Conservation (phyloP, 2,888 invertebrate genomes). For the Agrochola litura region DNA sequence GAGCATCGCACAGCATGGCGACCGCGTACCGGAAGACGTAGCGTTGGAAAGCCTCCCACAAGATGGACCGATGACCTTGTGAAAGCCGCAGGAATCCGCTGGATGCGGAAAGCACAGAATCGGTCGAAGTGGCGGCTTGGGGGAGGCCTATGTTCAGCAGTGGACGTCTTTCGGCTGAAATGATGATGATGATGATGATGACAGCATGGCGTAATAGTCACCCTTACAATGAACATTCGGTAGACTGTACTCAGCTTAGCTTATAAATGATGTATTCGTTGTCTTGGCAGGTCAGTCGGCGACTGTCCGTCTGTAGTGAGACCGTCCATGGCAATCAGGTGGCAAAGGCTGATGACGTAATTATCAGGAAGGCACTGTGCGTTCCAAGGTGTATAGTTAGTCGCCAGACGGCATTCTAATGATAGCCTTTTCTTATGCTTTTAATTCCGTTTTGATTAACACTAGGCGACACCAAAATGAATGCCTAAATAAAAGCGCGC, state of each 20-base stretch:
- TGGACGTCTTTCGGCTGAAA: no score
- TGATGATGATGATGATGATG: no score
- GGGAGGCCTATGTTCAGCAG: no score
- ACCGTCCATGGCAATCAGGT: constrained; percentile 39
- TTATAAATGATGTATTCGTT: constrained; percentile 41
- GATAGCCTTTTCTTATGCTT: background rate
- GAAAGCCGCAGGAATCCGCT: no score
- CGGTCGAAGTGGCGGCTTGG: no score
- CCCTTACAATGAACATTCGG: no score
- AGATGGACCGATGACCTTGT: no score
- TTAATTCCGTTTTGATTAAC: background rate
- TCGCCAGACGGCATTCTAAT: background rate
- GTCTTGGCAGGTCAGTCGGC: background rate
- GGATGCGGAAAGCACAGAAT: no score
- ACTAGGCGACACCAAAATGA: background rate
- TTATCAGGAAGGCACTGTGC: constrained; percentile 30
- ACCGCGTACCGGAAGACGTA: no score
- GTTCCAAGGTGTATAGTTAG: background rate
- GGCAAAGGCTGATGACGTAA: constrained; percentile 23
- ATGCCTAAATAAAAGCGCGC: background rate
- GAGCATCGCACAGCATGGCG: background rate
- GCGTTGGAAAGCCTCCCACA: no score
- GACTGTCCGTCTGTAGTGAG: constrained; percentile 43
- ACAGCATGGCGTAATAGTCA: no score
- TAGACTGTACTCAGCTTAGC: background rate